Base-by-base conservation (phyloP, 2,113 vertebrate genomes). In the mouse (Mus musculus) region DNA sequence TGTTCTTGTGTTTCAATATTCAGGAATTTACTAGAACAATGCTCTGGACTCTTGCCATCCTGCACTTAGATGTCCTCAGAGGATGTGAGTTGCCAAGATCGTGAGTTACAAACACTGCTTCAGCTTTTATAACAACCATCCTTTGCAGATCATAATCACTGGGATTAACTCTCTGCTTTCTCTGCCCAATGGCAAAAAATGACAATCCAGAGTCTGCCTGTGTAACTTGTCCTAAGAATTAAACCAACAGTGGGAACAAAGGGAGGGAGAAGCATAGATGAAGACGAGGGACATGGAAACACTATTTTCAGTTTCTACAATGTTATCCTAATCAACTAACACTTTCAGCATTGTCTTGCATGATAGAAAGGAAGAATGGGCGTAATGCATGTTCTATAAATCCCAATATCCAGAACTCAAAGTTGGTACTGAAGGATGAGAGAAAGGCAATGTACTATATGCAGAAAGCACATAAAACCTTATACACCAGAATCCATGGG, bases 111-210 rank as follows among this genome's bases (percentile, higher is more conserved):
- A 12, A 16, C 42, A 76, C 39, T 85, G 33, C 54, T 90, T 73
- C 56, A 90, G 65, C 33, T 94, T 94, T 85, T 85, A 13, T 71
- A 88, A 69, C 14, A 93, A 84, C 39, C 46, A 61, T 59, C 75
- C 73, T 89, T 73, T 77, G 76, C 5, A 73, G 36, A 20, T 84
- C 26, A 63, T 78, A 87, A 92, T 10, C 22, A 65, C 54, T 59
- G 1, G 7, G 20, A 67, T 65, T 88, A 71, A 93, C 14, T 88
- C 67, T 90, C 11, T n/a, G 46, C 7, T 1, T 5, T 88, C n/a
- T 93, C 16, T 90, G n/a, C 6, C 42, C 11, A 90, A 36, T 88
- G 49, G 54, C 33, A 92, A 46, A 3, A 84, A 65, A 14, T 89
- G 28, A 61, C 5, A 90, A 88, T 39, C 11, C 49, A 84, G 46